These are phyloP conservation scores for Alcedo quadribrachys DNA, from an alignment of 2,797 vertebrate species.

Conservation along the genomic window DNA sequence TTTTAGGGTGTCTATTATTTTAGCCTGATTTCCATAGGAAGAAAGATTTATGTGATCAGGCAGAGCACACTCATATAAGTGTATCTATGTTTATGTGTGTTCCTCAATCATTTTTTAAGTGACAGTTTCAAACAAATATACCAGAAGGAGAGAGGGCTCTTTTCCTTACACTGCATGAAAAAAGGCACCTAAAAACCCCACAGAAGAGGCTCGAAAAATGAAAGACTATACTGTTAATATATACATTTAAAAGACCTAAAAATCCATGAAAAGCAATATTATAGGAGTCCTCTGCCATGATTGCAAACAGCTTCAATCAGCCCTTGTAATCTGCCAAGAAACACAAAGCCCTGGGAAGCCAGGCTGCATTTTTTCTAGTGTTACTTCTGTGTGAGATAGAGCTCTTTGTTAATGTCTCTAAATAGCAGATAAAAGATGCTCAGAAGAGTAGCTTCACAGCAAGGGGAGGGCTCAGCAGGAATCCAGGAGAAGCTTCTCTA, in stretches of 20 bases:
- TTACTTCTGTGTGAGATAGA: background rate
- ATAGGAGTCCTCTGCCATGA: background rate
- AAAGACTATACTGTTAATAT: background rate
- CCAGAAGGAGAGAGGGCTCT: background rate
- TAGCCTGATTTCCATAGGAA: background rate
- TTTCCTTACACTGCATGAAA: background rate
- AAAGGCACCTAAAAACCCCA: background rate
- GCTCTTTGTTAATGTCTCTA: slow-evolving; percentile 16
- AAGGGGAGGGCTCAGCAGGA: background rate
- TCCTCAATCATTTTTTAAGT: background rate
- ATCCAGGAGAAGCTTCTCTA: background rate
- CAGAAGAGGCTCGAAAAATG: background rate
- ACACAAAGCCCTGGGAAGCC: slow-evolving; percentile 38
- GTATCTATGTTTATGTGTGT: background rate
- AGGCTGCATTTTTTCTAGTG: slow-evolving; percentile 46
- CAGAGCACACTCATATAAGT: background rate
- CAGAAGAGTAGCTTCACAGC: background rate
- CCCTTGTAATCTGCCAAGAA: background rate
- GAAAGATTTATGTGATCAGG: background rate
- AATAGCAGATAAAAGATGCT: slow-evolving; percentile 4
- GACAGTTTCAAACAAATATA: background rate
- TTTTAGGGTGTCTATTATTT: background rate
- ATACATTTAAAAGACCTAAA: background rate
- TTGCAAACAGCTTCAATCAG: slow-evolving; percentile 16
- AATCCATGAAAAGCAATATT: background rate